Base-by-base conservation (phyloP, 2,797 vertebrate genomes). In the Schizothorax lantsangensis region DNA sequence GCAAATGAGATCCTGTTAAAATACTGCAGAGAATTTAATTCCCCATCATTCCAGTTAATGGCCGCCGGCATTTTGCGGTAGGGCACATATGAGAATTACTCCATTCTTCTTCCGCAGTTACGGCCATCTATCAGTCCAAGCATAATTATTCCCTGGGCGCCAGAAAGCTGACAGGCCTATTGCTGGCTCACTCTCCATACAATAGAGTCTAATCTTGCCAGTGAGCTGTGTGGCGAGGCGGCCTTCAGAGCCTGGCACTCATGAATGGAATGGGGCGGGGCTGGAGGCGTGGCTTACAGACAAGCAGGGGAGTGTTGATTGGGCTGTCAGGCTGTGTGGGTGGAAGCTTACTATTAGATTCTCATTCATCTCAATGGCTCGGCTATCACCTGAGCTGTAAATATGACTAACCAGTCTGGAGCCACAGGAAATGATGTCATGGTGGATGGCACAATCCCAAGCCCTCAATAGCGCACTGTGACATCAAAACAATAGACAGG, bases 61-160 rank as follows among this genome's bases (percentile, higher is more conserved):
- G 90, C 89, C 88, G 81, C 88, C 19, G 89, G 86, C 91, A 86
- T 93, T 93, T 92, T 90, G 88, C 85, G 88, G 90, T 89, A 69
- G 73, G 84, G 88, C 87, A 82, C 90, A 89, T 91, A 81, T 89
- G 91, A 91, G 90, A 92, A 91, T 91, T 88, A 82, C 77, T 75
- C 83, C 81, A 87, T 93, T 92, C 91, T 92, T 92, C 90, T 87
- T 69, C 71, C 75, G 64, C 54, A 79, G 81, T 90, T 91, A 91
- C 91, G 89, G 89, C 86, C 84, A 91, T 91, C 85, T 87, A 88
- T 93, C 92, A 91, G 88, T 86, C 81, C 43, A 81, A 86, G 75
- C 52, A 79, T 87, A 90, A 92, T 91, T 79, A 91, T 91, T 92
- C 89, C 89, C 90, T 90, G 85, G 89, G 90, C 79, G 91, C 88